Conservation (phyloP, 1,140 invertebrate genomes). For the Mesaphorura yosii region DNA sequence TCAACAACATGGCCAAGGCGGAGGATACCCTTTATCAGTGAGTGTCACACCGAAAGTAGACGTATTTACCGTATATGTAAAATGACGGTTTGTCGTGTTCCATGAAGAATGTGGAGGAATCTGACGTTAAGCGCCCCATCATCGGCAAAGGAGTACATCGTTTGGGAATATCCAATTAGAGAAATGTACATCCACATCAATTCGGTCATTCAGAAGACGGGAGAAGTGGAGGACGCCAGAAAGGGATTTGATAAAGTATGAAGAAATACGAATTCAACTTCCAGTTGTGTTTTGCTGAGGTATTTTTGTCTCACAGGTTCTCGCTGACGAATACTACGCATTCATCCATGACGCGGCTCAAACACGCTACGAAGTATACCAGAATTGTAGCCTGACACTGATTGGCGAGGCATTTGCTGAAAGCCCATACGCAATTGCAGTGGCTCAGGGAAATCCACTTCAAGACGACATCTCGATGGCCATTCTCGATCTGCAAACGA, state of each 20-base stretch:
- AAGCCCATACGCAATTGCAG: conserved; percentile 73
- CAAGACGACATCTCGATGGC: conserved; percentile 57
- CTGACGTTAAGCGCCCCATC: conserved; percentile 55
- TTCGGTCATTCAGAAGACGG: conserved; percentile 64
- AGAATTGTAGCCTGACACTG: conserved; percentile 71
- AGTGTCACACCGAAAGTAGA: conserved; percentile 24
- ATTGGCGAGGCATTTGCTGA: conserved; percentile 76
- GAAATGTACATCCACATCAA: conserved; percentile 81
- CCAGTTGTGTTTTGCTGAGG: conserved; percentile 3
- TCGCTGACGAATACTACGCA: conserved; percentile 66
- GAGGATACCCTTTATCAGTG: conserved; percentile 76
- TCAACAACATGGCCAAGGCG: conserved; percentile 81
- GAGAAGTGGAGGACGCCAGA: conserved; percentile 51
- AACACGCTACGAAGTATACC: conserved; percentile 68
- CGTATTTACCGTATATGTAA: background rate
- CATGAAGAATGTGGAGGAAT: conserved; percentile 70
- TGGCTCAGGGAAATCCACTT: conserved; percentile 69
- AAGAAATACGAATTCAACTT: background rate
- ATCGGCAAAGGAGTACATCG: conserved; percentile 57
- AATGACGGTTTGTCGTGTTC: conserved; percentile 2
- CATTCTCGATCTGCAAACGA: conserved; percentile 70
- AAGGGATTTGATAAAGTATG: conserved; percentile 59
- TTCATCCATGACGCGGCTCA: conserved; percentile 79
- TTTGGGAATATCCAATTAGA: conserved; percentile 83
- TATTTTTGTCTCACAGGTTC: conserved; percentile 12